phyloP scores from a whole-genome alignment of 92 coral and sea anemone species.

The Blastomussa wellsi region DNA sequence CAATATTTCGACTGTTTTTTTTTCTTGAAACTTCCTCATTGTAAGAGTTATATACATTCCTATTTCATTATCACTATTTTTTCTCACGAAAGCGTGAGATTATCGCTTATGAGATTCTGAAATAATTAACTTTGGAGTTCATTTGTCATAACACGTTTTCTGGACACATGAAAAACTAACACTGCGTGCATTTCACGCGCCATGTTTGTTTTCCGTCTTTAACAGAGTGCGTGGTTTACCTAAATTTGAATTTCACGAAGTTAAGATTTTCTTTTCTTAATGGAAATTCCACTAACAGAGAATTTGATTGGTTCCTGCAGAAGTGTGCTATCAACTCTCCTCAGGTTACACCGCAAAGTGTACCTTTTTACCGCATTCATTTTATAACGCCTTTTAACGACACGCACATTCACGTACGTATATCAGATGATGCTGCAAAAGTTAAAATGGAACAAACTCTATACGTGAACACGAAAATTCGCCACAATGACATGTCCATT shows the following conservation, averaged over 20 bases:
- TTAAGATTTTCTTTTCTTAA: not conserved
- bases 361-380: not conserved
- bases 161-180: not conserved
- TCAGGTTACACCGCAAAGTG: not conserved
- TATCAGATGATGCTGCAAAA: not conserved
- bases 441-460: not conserved
- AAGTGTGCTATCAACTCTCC: not conserved
- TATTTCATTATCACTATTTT: not conserved
- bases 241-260: constrained; percentile 8
- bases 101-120: not conserved
- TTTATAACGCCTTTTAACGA: not conserved
- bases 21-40: not conserved
- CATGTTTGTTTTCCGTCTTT: not conserved
- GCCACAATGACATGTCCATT: not conserved
- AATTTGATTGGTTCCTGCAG: not conserved
- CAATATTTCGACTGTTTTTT: not conserved
- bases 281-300: not conserved
- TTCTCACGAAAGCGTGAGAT: not conserved
- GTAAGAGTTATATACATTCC: not conserved
- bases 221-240: constrained; percentile 11
- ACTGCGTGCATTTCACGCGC: not conserved
- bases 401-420: not conserved
- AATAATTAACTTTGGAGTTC: not conserved
- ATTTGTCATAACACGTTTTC: not conserved
- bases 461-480: not conserved